Evolutionary conservation across 2,113 vertebrate genomes (phyloP).

Genomic region (Podilymbus podiceps): DNA sequence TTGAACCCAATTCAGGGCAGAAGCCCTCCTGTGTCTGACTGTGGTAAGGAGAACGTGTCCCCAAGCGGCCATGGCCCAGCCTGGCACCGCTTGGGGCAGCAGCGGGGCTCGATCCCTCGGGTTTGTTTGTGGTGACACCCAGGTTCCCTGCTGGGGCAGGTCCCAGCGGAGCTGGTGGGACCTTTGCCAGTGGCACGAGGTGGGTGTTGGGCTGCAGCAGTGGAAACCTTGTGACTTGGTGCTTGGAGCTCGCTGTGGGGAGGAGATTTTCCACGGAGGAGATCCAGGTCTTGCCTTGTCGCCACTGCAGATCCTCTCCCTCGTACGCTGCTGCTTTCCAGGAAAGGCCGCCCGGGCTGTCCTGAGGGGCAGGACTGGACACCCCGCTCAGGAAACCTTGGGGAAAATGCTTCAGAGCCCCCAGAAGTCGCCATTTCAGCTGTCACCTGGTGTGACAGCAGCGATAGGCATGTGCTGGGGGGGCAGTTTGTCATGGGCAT

Average conservation of each 20-base stretch:
- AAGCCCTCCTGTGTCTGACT: not conserved
- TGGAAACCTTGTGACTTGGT: not conserved
- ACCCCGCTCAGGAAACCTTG: not conserved
- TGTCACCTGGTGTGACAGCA: not conserved
- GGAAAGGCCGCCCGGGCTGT: not conserved
- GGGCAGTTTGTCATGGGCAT: not conserved
- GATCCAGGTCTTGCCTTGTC: not conserved
- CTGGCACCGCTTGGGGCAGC: not conserved
- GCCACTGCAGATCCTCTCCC: not conserved
- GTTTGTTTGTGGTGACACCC: not conserved
- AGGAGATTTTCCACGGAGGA: not conserved
- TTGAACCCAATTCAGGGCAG: not conserved
- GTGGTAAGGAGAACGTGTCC: not conserved
- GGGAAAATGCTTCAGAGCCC: no score
- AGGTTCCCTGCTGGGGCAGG: not conserved
- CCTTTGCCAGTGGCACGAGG: not conserved
- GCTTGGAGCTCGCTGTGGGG: not conserved
- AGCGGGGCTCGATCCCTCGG: not conserved
- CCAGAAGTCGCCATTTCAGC: not conserved
- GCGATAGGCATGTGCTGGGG: not conserved
- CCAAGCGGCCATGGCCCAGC: not conserved
- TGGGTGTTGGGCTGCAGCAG: not conserved
- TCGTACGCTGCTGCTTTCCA: no score
- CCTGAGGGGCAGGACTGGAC: not conserved
- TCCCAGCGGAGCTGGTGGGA: not conserved